Evolutionary conservation across 2,888 invertebrate species (phyloP), one percentile per base, ranked within the genome.

Genomic region (Camponotus fellah): DNA sequence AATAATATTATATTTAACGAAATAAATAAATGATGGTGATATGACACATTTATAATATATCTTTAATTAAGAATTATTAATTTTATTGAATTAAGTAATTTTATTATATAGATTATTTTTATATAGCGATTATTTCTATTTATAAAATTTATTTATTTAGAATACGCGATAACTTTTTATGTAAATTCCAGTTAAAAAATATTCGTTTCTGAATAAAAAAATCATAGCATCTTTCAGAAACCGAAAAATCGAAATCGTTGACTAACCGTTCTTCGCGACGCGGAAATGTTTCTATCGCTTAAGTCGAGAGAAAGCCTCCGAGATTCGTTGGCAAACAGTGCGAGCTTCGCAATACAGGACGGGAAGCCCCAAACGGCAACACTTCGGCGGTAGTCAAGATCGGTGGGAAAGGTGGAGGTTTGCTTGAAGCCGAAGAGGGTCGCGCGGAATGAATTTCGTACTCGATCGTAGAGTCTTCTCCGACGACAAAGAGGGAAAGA

Each of bases 331-430:
- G 87, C 84, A 91, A 89, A 87, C 86, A 90, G 68, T 84, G 87
- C 88, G 90, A 90, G 86, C 91, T 82, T 85, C 83, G 81, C 82
- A 69, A 66, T 32, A 68, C 21, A 77, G 80, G 64, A 83, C 83
- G 87, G 83, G 92, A 92, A 94, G 92, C 93, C 93, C 88, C 90
- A 93, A 93, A 93, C 90, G 90, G 90, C 90, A 91, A 91, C 91
- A 88, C 92, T 91, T 89, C 82, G 89, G 84, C 81, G 88, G 84
- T 85, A 88, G 87, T 84, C 89, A 82, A 87, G 89, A 86, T 60
- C 84, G 71, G 83, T 66, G 85, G 76, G 68, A 79, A 69, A 74
- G 72, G 85, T 56, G 74, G 71, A 71, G 84, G 80, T 84, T 81
- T 65, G 56, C 65, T 65, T 4, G 81, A 53, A 65, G 81, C 65